Conservation (phyloP, 2,888 invertebrate genomes). For the Acleris emargana region DNA sequence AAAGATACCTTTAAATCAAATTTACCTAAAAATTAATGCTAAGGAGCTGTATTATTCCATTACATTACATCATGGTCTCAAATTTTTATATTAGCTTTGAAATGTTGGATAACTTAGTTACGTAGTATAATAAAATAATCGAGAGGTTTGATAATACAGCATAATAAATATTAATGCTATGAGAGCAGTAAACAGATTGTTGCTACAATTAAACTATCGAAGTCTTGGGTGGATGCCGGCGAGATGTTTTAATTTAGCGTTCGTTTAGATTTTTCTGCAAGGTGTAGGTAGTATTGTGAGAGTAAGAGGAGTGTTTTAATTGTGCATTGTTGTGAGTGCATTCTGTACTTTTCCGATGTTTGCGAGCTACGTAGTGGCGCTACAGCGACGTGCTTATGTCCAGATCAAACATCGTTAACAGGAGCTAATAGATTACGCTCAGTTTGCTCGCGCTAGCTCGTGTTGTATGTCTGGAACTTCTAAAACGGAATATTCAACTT, state of each 20-base stretch:
- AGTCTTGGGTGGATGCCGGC: too few species aligned
- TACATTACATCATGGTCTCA: conserved; percentile 15
- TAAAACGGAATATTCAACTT: conserved; percentile 2
- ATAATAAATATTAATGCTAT: conserved; percentile 15
- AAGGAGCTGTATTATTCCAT: conserved; percentile 32
- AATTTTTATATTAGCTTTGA: conserved; percentile 25
- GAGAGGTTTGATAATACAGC: conserved; percentile 14
- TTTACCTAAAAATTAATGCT: conserved; percentile 17
- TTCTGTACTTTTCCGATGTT: conserved; percentile 78
- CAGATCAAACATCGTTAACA: conserved; percentile 75
- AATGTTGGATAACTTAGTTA: conserved; percentile 31
- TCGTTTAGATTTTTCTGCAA: background rate
- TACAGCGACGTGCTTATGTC: conserved; percentile 54
- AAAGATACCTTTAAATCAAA: conserved; percentile 24
- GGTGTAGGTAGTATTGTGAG: background rate
- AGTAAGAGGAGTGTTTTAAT: background rate
- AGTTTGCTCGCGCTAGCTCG: conserved; percentile 50
- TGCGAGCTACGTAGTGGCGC: conserved; percentile 47
- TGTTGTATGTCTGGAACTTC: conserved; percentile 22
- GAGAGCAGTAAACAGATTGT: background rate
- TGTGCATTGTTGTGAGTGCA: conserved; percentile 40
- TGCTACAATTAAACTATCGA: background rate
- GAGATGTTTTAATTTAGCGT: too few species aligned
- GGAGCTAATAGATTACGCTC: conserved; percentile 61
- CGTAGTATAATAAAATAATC: conserved; percentile 22